Conservation (phyloP, 2,113 vertebrate species). For the Leptodactylus fuscus region DNA sequence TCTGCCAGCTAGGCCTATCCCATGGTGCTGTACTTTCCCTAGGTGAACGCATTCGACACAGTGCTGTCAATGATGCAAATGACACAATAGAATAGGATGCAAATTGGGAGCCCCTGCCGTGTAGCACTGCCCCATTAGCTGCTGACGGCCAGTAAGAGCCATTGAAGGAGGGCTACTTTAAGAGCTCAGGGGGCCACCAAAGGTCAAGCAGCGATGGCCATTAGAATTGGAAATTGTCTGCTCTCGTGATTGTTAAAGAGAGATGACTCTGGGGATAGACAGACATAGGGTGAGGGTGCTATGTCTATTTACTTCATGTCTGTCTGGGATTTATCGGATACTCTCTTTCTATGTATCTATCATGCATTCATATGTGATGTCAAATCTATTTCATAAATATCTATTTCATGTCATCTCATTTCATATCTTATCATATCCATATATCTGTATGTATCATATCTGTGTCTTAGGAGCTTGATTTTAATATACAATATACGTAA, state of each 20-base stretch:
- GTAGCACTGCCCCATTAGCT: conserved; percentile 88
- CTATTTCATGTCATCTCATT: no score
- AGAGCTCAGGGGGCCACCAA: conserved; percentile 88
- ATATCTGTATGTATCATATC: no score
- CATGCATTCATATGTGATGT: no score
- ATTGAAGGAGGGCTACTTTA: conserved; percentile 82
- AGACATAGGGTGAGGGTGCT: conserved; percentile 87
- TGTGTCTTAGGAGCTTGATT: no score
- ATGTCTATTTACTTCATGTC: conserved; percentile 68
- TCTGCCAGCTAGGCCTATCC: conserved; percentile 98
- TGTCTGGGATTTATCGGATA: no score
- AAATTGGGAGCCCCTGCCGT: conserved; percentile 92
- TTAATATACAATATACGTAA: no score
- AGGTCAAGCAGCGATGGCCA: conserved; percentile 87
- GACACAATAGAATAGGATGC: conserved; percentile 96
- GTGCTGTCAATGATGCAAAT: conserved; percentile 98
- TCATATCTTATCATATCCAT: no score
- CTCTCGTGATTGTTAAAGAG: conserved; percentile 87
- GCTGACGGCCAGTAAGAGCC: conserved; percentile 85
- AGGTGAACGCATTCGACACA: conserved; percentile 98
- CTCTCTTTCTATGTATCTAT: no score
- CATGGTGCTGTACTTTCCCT: conserved; percentile 90
- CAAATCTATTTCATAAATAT: no score
- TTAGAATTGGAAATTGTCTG: conserved; percentile 99
- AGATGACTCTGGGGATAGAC: conserved; percentile 76